Evolutionary conservation across 1,140 invertebrate species (phyloP).

Genomic region (Lordiphosa collinella): DNA sequence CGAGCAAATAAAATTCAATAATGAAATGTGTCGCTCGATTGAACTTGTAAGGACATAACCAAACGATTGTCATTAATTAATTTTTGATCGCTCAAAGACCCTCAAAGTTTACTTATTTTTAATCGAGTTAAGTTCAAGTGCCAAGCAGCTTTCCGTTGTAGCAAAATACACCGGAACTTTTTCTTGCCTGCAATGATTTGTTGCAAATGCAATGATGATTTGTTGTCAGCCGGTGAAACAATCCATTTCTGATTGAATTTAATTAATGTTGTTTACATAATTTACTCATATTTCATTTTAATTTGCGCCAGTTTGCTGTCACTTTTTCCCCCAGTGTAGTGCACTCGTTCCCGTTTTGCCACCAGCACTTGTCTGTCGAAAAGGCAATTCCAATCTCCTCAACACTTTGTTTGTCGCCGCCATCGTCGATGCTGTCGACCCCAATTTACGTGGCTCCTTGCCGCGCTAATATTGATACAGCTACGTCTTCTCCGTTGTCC

Average conservation of each 20-base stretch:
- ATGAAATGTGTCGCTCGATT: too few species aligned
- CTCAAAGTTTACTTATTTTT: too few species aligned
- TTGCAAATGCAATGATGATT: too few species aligned
- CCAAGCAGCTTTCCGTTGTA: too few species aligned
- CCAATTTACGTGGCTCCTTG: conserved; percentile 73
- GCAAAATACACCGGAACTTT: too few species aligned
- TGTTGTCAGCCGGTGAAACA: too few species aligned
- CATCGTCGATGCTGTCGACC: conserved; percentile 59
- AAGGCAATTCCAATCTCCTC: conserved; percentile 72
- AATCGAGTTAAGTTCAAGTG: too few species aligned
- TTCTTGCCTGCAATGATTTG: too few species aligned
- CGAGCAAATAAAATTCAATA: too few species aligned
- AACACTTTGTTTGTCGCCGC: conserved; percentile 60
- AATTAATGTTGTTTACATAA: too few species aligned
- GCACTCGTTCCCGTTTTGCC: neutral
- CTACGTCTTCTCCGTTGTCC: conserved; percentile 13
- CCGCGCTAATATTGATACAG: conserved; percentile 49
- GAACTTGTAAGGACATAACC: neutral
- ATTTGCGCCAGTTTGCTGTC: neutral
- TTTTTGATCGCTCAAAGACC: neutral
- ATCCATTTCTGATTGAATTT: too few species aligned
- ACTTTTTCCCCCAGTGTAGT: neutral
- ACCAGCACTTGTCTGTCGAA: conserved; percentile 35
- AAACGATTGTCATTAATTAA: neutral
- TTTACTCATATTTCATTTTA: neutral